These are phyloP conservation scores for Cherax destructor DNA, from an alignment of 1,140 invertebrate genomes.

Conservation along the genomic window DNA sequence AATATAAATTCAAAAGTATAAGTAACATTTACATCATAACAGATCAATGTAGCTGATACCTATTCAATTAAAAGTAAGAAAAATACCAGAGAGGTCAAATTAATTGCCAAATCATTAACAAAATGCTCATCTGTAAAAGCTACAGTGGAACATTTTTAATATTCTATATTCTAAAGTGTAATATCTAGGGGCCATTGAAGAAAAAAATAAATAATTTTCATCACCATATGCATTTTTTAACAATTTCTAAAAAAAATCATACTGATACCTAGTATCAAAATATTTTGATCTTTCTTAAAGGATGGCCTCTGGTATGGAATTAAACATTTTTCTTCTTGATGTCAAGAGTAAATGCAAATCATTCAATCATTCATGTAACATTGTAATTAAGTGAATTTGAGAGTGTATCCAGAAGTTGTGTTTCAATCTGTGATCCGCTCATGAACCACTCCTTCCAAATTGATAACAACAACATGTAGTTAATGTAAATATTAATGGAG, in stretches of 20 bases:
- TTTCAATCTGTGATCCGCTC: background rate
- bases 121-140: too few species aligned
- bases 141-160: too few species aligned
- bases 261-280: background rate
- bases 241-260: background rate
- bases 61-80: background rate
- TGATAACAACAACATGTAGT: background rate
- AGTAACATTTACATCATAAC: background rate
- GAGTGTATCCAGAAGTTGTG: background rate
- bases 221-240: background rate
- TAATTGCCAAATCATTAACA: too few species aligned
- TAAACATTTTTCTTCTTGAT: too few species aligned
- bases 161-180: too few species aligned
- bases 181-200: too few species aligned
- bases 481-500: background rate
- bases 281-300: background rate
- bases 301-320: background rate
- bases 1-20: background rate
- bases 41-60: background rate
- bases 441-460: background rate
- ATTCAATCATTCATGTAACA: background rate
- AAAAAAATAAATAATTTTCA: too few species aligned
- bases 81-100: background rate
- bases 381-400: background rate
- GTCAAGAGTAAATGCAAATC: background rate